Evolutionary conservation across 1,140 invertebrate species (phyloP).

Genomic region (Scaptomyza pallida): DNA sequence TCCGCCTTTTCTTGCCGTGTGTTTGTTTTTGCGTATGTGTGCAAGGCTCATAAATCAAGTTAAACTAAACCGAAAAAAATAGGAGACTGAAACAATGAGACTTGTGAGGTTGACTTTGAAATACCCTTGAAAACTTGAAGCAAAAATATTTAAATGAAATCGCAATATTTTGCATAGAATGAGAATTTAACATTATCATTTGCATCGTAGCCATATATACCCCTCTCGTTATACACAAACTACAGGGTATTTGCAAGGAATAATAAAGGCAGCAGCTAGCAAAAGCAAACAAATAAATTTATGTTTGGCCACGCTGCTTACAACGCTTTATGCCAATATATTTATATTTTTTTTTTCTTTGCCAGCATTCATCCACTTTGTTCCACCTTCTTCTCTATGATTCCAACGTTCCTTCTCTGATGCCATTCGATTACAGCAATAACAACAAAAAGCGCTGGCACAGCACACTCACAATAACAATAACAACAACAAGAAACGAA

Average conservation of each 20-base stretch:
- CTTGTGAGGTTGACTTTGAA: neutral
- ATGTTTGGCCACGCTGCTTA: constrained; percentile 62
- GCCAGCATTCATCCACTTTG: constrained; percentile 26
- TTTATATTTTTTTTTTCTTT: no score
- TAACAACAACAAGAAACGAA: constrained; percentile 14
- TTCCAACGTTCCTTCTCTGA: neutral
- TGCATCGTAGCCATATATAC: no score
- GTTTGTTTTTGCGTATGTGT: constrained; percentile 35
- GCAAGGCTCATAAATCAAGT: constrained; percentile 69
- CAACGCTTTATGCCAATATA: constrained; percentile 57
- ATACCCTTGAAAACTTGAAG: neutral
- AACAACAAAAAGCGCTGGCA: constrained; percentile 31
- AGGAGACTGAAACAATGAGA: constrained; percentile 11
- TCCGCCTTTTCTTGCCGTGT: neutral
- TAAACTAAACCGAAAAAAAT: constrained; percentile 64
- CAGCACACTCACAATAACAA: constrained; percentile 24
- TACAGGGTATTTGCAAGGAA: neutral
- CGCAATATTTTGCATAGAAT: no score
- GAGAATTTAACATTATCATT: no score
- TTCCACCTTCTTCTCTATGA: constrained; percentile 17
- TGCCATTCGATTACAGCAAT: constrained; percentile 23
- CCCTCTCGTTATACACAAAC: neutral
- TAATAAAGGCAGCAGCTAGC: constrained; percentile 20
- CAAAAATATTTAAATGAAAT: neutral
- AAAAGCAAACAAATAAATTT: constrained; percentile 67